These are phyloP conservation scores for Leptinotarsa texana DNA, from an alignment of 1,140 invertebrate genomes.

Conservation along the genomic window DNA sequence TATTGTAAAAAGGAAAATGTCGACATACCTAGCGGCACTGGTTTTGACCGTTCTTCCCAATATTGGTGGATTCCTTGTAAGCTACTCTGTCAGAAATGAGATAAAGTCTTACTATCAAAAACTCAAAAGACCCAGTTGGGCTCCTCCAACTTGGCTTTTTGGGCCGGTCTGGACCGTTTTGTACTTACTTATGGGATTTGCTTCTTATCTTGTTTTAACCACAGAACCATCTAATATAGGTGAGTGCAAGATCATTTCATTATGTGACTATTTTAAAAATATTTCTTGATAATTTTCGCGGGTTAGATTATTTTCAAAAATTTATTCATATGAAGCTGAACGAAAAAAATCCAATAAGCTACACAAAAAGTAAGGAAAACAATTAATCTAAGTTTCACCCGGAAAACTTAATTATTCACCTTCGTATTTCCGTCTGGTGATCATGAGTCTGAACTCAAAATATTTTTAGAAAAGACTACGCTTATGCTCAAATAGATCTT, in stretches of 20 bases:
- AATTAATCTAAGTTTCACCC: no score
- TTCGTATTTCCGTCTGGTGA: no score
- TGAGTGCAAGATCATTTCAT: not conserved
- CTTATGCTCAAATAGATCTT: no score
- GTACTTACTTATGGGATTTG: constrained; percentile 4
- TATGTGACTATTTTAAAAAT: no score
- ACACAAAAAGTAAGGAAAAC: no score
- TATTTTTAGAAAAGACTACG: no score
- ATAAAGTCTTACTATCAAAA: constrained; percentile 13
- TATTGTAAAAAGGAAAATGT: not conserved
- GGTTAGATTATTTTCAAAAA: no score
- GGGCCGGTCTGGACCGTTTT: constrained; percentile 16
- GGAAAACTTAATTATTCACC: no score
- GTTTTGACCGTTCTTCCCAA: constrained; percentile 10
- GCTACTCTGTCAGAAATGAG: not conserved
- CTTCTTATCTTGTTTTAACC: constrained; percentile 11
- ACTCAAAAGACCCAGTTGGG: constrained; percentile 7
- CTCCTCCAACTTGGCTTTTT: not conserved
- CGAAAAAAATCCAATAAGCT: no score
- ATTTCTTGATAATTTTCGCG: no score
- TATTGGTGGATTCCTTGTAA: not conserved
- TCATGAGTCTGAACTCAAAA: no score
- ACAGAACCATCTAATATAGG: not conserved
- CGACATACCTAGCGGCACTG: not conserved
- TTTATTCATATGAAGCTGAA: no score